Percentiles rank a stretch among this genome's conserved stretches.
Evolutionary conservation across 2,113 vertebrate species (phyloP).

Genomic region (Morone chrysops): DNA sequence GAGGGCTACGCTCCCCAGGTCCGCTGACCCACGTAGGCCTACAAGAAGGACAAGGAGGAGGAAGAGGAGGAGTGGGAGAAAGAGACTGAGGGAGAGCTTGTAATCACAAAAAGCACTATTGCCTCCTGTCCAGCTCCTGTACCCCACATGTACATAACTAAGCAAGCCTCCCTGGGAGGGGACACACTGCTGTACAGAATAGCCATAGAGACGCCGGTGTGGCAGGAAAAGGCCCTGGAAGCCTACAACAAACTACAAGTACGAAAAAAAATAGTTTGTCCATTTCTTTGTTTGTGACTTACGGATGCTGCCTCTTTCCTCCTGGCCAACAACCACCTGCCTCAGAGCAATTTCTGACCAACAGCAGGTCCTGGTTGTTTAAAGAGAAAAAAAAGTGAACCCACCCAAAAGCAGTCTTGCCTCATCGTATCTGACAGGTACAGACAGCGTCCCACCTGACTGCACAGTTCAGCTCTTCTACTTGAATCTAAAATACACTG

Average conservation of each 20-base stretch:
- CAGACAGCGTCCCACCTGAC: background rate
- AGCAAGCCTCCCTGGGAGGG: slow-evolving; percentile 53
- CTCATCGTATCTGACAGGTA: slow-evolving; percentile 13
- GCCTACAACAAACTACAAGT: slow-evolving; percentile 35
- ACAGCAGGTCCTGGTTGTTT: slow-evolving; percentile 19
- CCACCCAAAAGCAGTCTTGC: slow-evolving; percentile 6
- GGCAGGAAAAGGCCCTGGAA: slow-evolving; percentile 50
- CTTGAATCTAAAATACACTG: slow-evolving; percentile 59
- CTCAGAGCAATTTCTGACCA: slow-evolving; percentile 53
- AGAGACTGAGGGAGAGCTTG: slow-evolving; percentile 70
- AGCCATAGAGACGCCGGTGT: slow-evolving; percentile 86
- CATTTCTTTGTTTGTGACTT: slow-evolving; percentile 62
- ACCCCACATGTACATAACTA: slow-evolving; percentile 80
- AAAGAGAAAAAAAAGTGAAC: background rate
- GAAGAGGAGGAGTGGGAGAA: slow-evolving; percentile 57
- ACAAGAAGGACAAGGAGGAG: slow-evolving; percentile 10
- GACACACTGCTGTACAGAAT: slow-evolving; percentile 88
- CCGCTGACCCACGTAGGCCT: slow-evolving; percentile 86
- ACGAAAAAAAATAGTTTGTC: slow-evolving; percentile 57
- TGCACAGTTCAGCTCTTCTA: slow-evolving; percentile 32
- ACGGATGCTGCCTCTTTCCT: slow-evolving; percentile 59
- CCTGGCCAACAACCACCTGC: slow-evolving; percentile 38
- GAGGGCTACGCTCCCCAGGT: slow-evolving; percentile 97
- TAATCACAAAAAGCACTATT: slow-evolving; percentile 88
- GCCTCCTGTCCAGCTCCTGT: slow-evolving; percentile 86